Evolutionary conservation across 64 coral and sea anemone species (phyloP), one percentile per base, ranked within the genome.

Genomic region (Stichodactyla helianthus): DNA sequence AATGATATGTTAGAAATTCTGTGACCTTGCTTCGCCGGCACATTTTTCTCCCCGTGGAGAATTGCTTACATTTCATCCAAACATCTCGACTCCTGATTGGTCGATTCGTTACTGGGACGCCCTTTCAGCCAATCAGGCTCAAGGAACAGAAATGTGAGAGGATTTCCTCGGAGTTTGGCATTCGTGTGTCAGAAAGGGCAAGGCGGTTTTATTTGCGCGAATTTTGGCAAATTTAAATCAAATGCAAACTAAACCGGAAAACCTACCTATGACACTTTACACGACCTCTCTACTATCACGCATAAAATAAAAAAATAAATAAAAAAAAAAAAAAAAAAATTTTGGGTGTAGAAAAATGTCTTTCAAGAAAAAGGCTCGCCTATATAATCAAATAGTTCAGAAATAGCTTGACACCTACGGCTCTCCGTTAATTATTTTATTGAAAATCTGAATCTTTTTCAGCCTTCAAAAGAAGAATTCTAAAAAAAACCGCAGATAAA

Each of bases 91-190:
- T 81, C 5, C 78, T 81, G 78, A 81, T 81, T 81, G 78, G 78
- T 54, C 10, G 26, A 28, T 81, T 81, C 18, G 15, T 52, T 31
- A 20, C 6, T 28, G 78, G 50, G 78, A 28, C 52, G 55, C 2
- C 7, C n/a, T 31, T 9, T 84, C 19, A 84, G 51, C 83, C 83
- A 84, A 84, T 84, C 83, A 84, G n/a, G 1, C 6, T 18, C 23
- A 25, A 57, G 22, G 7, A 60, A 17, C 55, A 50, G 83, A 60
- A 84, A 84, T 59, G 53, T 59, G 83, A 84, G 83, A 84, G 83
- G 83, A 55, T 84, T 84, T 84, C 83, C 83, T 58, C 83, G 44
- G 83, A 84, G 83, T 54, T 35, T 54, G 44, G 53, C 83, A 81
- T 81, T 52, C 20, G 50, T 15, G 78, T 74, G 68, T 27, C 68